Evolutionary conservation across 2,888 invertebrate species (phyloP), one percentile per base, ranked within the genome.

Genomic region (Cheilosia variabilis): DNA sequence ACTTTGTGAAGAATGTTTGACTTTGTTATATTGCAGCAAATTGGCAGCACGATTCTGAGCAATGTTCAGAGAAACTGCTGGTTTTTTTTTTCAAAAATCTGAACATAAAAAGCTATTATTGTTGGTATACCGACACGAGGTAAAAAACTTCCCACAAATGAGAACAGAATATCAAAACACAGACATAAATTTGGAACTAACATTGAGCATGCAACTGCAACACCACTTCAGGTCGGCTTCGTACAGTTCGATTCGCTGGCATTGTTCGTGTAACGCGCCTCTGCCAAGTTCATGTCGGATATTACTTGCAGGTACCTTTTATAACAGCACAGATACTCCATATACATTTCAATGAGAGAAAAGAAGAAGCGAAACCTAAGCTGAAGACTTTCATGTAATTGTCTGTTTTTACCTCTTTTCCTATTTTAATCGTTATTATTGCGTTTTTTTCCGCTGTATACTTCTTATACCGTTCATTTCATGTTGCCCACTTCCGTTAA

Each of bases 401-500:
- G 41, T 43, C 19, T 68, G 37, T 24, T 52, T 60, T 65, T 17
- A 22, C 34, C 22, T 53, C 34, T 71, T 76, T 17, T 81, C 13
- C 69, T 52, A 45, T 55, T 63, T 31, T 63, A 50, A 66, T 31
- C 27, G 19, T 53, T 34, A 53, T 75, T 22, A 19, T 43, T 50
- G 24, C 17, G 5, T 13, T 24, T 50, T 62, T 47, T 60, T 24
- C 47, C 41, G 2, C 4, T 37, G 37, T 62, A 7, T 57, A 22
- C 27, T 53, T 69, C 43, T 43, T 58, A 53, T 75, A 75, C 80
- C 84, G 80, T 76, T 84, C 37, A 63, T 80, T 80, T 84, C 34
- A 71, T 65, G 65, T 69, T 84, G 66, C 66, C 60, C 22, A 75
- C 84, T 84, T 84, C 84, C 84, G 75, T 80, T 84, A 80, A 75